phyloP scores from a whole-genome alignment of 2,113 vertebrate species.

The Pelodiscus sinensis region DNA sequence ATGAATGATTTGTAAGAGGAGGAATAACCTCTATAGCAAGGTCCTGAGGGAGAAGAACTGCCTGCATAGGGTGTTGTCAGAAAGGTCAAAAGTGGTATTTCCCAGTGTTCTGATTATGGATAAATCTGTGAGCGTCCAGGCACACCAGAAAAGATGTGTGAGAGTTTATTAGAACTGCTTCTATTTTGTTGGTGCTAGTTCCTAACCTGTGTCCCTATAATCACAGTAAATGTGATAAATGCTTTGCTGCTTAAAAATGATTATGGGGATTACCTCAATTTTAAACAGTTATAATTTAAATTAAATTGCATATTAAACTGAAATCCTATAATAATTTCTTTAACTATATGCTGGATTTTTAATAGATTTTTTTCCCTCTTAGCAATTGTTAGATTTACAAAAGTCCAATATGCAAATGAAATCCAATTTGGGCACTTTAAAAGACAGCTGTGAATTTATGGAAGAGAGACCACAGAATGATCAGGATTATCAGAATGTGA shows the following conservation, averaged over 20 bases:
- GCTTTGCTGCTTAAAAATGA: background rate
- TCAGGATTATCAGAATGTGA: constrained; percentile 80
- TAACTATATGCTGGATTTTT: background rate
- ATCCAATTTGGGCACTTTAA: constrained; percentile 78
- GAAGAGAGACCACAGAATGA: constrained; percentile 67
- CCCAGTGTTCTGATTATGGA: background rate
- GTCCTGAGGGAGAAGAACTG: background rate
- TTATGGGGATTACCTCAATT: background rate
- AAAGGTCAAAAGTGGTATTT: background rate
- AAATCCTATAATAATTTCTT: background rate
- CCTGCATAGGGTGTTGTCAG: background rate
- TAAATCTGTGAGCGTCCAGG: background rate
- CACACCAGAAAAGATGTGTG: background rate
- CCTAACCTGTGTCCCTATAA: background rate
- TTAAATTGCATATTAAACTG: background rate
- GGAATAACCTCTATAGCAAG: background rate
- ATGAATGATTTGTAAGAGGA: background rate
- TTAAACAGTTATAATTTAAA: background rate
- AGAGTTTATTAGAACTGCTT: background rate
- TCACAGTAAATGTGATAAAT: background rate
- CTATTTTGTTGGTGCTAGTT: no score
- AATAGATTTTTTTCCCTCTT: background rate
- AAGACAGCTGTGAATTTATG: constrained; percentile 75
- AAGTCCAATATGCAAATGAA: constrained; percentile 78
- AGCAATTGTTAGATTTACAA: constrained; percentile 83